A percentile compares a stretch with the other conserved stretches of the same genome.
phyloP scores from a whole-genome alignment of 2,797 vertebrate genomes.

The Sparus aurata region DNA sequence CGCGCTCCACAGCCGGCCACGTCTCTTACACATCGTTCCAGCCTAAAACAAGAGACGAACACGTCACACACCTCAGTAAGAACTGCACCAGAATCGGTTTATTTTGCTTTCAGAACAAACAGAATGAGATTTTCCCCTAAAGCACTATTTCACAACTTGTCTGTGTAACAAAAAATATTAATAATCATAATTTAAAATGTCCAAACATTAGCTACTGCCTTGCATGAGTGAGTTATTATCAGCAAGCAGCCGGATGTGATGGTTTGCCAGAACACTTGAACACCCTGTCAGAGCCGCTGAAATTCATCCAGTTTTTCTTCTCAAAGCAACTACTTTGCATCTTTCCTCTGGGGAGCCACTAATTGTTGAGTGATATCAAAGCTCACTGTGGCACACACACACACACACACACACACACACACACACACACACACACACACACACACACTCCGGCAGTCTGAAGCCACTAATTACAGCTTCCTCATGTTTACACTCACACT shows the following conservation, averaged over 20 bases:
- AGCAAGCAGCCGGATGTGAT: slow-evolving; percentile 13
- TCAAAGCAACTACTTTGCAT: slow-evolving; percentile 48
- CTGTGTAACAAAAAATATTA: slow-evolving; percentile 1
- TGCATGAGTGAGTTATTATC: slow-evolving; percentile 21
- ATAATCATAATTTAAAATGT: slow-evolving; percentile 9
- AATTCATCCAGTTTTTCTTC: slow-evolving; percentile 48
- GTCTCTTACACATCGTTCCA: slow-evolving; percentile 54
- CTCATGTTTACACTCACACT: slow-evolving; percentile 54
- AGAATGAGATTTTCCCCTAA: too few relatives aligned
- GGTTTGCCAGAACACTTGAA: slow-evolving; percentile 40
- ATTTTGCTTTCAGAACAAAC: too few relatives aligned
- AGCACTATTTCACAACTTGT: not conserved
- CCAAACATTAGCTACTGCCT: not conserved
- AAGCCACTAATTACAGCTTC: slow-evolving; percentile 60
- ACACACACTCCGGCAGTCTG: slow-evolving; percentile 37
- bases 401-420: too few relatives aligned
- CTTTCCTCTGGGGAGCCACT: slow-evolving; percentile 36
- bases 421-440: not conserved
- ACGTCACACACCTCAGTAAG: not conserved
- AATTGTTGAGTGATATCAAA: slow-evolving; percentile 50
- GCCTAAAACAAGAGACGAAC: slow-evolving; percentile 32
- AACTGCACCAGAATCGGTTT: slow-evolving; percentile 9
- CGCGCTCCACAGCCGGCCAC: slow-evolving; percentile 37
- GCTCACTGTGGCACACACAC: slow-evolving; percentile 36
- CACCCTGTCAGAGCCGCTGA: slow-evolving; percentile 31